Conservation (phyloP, 2,113 vertebrate genomes). For the Aldabrachelys gigantea region DNA sequence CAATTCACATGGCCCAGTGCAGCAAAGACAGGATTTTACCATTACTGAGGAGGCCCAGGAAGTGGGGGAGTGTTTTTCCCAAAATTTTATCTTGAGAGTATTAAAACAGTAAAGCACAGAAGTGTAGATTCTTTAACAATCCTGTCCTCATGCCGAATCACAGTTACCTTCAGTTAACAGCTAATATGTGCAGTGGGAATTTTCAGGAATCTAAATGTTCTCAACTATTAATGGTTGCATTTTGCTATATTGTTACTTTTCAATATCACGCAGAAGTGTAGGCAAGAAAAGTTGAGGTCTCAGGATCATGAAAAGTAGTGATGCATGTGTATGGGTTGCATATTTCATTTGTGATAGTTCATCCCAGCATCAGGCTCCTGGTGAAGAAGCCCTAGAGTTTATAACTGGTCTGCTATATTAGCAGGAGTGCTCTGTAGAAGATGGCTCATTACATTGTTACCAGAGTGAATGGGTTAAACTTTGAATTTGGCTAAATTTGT, state of each 20-base stretch:
- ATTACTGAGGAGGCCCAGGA: neutral
- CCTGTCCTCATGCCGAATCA: neutral
- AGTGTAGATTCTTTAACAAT: neutral
- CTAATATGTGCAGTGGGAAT: neutral
- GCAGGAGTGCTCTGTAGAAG: neutral
- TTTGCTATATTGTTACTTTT: neutral
- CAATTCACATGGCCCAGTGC: neutral
- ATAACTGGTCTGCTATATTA: neutral
- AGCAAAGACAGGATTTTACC: neutral
- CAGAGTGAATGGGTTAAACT: neutral
- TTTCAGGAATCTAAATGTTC: neutral
- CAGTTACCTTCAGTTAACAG: neutral
- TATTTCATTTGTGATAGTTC: neutral
- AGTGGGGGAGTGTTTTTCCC: neutral
- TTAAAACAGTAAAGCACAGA: neutral
- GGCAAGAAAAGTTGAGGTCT: neutral
- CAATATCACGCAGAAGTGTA: neutral
- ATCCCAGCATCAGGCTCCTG: neutral
- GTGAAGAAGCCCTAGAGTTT: neutral
- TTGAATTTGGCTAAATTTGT: neutral
- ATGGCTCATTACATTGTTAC: neutral
- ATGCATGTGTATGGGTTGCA: neutral
- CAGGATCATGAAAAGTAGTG: neutral
- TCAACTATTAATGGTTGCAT: neutral
- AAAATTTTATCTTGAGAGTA: neutral